Conservation (phyloP, 2,888 invertebrate species). For the Orchesella flavescens region DNA sequence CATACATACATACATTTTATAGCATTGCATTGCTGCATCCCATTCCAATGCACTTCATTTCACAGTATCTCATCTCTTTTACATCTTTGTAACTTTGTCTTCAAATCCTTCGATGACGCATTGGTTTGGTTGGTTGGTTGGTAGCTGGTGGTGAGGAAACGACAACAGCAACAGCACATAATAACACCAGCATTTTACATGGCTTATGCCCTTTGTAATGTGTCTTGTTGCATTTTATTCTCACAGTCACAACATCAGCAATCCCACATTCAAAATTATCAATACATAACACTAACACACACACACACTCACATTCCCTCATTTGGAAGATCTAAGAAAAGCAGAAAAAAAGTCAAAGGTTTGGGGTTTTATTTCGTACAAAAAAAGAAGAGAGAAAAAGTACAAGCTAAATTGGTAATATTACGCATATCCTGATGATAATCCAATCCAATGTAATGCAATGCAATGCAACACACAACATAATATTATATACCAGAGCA, state of each 20-base stretch:
- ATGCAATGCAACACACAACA: conserved; percentile 7
- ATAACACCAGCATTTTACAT: not conserved
- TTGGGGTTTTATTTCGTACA: conserved; percentile 10
- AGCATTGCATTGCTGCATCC: too few relatives aligned
- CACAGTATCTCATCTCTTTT: not conserved
- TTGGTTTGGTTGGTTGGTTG: not conserved
- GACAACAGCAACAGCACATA: not conserved
- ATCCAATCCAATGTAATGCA: conserved; percentile 1
- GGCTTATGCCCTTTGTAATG: not conserved
- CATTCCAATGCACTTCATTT: too few relatives aligned
- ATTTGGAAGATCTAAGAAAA: not conserved
- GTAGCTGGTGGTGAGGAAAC: too few relatives aligned
- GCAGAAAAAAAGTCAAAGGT: not conserved
- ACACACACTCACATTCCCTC: not conserved
- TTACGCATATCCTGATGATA: conserved; percentile 45
- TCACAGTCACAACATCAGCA: not conserved
- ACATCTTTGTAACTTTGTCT: not conserved
- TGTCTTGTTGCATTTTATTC: not conserved
- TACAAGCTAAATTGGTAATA: conserved; percentile 51
- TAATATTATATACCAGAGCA: too few relatives aligned
- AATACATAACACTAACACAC: not conserved
- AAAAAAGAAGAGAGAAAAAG: conserved; percentile 19
- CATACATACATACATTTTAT: too few relatives aligned
- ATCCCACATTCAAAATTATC: not conserved
- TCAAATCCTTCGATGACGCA: not conserved